These are phyloP conservation scores for Capromys pilorides DNA, from an alignment of 2,797 vertebrate genomes.

Conservation along the genomic window DNA sequence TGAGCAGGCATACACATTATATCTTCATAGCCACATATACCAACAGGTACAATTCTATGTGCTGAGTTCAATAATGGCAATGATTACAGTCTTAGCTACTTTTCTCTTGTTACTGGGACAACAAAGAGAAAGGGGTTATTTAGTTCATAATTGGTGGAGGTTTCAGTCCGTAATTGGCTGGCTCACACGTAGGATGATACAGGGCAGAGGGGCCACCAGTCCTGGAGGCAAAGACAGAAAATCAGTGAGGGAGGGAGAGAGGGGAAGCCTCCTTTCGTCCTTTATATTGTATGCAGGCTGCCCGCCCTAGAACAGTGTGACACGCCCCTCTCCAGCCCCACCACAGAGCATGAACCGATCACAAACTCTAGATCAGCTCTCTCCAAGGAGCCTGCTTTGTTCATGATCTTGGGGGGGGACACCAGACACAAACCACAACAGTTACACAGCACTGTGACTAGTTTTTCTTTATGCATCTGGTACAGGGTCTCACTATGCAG, in stretches of 20 bases:
- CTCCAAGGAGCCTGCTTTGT: neutral
- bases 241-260: neutral
- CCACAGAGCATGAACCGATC: too few species aligned
- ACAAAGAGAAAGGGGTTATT: neutral
- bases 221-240: neutral
- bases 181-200: neutral
- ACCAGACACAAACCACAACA: neutral
- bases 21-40: neutral
- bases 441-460: neutral
- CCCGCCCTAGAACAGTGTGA: neutral
- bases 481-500: too few species aligned
- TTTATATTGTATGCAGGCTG: neutral
- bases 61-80: neutral
- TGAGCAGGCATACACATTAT: neutral
- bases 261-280: neutral
- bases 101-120: neutral
- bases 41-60: neutral
- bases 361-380: neutral
- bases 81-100: neutral
- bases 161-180: neutral
- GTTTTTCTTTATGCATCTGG: neutral
- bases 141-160: neutral
- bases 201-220: neutral
- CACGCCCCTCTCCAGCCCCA: neutral
- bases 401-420: neutral